Conservation (phyloP, 35 echinoderm and acorn worm genomes). For the Holothuria glaberrima region DNA sequence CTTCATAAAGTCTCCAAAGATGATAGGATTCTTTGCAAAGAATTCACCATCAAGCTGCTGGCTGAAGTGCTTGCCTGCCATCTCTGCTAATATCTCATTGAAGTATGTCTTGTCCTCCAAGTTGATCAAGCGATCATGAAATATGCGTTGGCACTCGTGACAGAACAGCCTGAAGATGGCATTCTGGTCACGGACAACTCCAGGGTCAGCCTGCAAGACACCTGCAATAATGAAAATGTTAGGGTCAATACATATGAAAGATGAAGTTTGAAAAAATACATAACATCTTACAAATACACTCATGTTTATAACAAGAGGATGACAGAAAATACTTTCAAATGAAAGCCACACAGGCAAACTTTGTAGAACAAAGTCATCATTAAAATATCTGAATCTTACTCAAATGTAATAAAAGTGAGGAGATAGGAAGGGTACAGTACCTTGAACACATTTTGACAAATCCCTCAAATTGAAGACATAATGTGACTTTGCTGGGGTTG, state of each 20-base stretch:
- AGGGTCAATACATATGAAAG: not conserved
- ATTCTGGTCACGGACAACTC: constrained; percentile 76
- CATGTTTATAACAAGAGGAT: not conserved
- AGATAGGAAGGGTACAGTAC: constrained; percentile 23
- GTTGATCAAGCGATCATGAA: constrained; percentile 98
- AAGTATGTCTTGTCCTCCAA: constrained; percentile 95
- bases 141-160: constrained; percentile 97
- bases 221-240: constrained; percentile 18
- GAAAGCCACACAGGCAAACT: not conserved
- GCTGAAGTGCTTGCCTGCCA: constrained; percentile 94
- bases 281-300: not conserved
- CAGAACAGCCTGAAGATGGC: constrained; percentile 97
- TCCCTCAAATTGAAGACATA: constrained; percentile 97
- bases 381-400: too few relatives aligned
- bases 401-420: too few relatives aligned
- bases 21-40: constrained; percentile 91
- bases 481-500: constrained; percentile 96
- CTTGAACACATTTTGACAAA: constrained; percentile 98
- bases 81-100: constrained; percentile 95
- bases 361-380: too few relatives aligned
- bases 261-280: not conserved
- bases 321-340: not conserved
- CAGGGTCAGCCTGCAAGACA: constrained; percentile 88
- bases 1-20: constrained; percentile 99
- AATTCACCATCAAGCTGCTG: constrained; percentile 78